Evolutionary conservation across 2,113 vertebrate species (phyloP).

Genomic region (Cichladusa arquata): DNA sequence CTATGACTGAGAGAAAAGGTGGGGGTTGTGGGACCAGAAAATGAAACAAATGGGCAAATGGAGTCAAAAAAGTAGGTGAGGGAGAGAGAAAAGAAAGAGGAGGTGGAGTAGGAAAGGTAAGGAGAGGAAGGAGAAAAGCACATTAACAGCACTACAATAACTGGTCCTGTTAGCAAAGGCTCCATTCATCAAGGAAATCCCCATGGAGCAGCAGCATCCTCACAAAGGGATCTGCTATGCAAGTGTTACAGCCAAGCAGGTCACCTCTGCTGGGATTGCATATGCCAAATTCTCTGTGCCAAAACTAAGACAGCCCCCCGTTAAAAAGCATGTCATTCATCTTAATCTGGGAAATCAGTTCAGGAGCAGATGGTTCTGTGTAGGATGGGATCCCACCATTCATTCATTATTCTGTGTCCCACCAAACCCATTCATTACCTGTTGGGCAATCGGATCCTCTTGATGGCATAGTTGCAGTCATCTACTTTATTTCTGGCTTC

Average conservation of each 20-base stretch:
- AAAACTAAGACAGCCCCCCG: not conserved
- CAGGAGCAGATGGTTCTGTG: slow-evolving; percentile 8
- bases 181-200: not conserved
- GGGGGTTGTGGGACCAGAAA: slow-evolving; percentile 42
- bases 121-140: slow-evolving; percentile 58
- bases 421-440: slow-evolving; percentile 74
- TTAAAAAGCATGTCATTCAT: not conserved
- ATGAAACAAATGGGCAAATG: slow-evolving; percentile 16
- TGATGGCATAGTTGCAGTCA: slow-evolving; percentile 98
- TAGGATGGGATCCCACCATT: not conserved
- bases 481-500: slow-evolving; percentile 98
- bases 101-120: not conserved
- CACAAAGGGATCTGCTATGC: not conserved
- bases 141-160: slow-evolving; percentile 46
- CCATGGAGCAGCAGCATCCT: not conserved
- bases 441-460: slow-evolving; percentile 96
- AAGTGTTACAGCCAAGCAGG: slow-evolving; percentile 33
- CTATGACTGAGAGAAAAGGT: slow-evolving; percentile 65
- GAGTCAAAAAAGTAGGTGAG: not conserved
- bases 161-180: not conserved
- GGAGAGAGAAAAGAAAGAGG: not conserved
- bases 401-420: not conserved
- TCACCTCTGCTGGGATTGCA: slow-evolving; percentile 22
- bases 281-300: not conserved
- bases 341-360: not conserved